Percentiles rank a stretch among this genome's conserved stretches.
Evolutionary conservation across 1,140 invertebrate species (phyloP).

Genomic region (Ostrea edulis): DNA sequence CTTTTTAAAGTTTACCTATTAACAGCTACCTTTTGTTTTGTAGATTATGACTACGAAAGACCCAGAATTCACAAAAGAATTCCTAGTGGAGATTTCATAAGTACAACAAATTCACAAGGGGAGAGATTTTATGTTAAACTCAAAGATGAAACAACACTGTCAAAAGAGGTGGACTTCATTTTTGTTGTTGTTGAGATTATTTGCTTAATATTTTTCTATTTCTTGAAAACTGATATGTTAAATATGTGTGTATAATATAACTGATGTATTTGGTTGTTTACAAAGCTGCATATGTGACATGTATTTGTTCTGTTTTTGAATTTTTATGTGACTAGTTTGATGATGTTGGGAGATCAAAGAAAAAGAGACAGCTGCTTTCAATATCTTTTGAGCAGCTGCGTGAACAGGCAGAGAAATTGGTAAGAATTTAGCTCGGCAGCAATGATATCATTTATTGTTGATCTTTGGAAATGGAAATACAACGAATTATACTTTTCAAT

Average conservation of each 20-base stretch:
- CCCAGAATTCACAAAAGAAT: constrained; percentile 65
- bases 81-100: constrained; percentile 68
- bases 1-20: neutral
- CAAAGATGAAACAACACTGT: constrained; percentile 65
- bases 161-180: constrained; percentile 65
- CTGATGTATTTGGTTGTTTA: neutral
- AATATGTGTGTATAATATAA: too few relatives aligned
- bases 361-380: constrained; percentile 3
- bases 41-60: constrained; percentile 65
- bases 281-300: neutral
- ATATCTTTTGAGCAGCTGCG: neutral
- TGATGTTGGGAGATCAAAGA: neutral
- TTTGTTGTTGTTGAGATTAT: neutral
- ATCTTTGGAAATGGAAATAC: too few relatives aligned
- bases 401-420: neutral
- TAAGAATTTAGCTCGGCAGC: neutral
- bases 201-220: too few relatives aligned
- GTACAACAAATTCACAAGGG: constrained; percentile 68
- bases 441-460: neutral
- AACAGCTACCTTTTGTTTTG: neutral
- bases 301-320: neutral
- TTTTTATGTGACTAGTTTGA: neutral
- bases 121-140: constrained; percentile 70
- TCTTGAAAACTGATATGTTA: too few relatives aligned
- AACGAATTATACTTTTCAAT: too few relatives aligned